Evolutionary conservation across 2,888 invertebrate species (phyloP), one percentile per base, ranked within the genome.

Genomic region (Drosophila yooni): DNA sequence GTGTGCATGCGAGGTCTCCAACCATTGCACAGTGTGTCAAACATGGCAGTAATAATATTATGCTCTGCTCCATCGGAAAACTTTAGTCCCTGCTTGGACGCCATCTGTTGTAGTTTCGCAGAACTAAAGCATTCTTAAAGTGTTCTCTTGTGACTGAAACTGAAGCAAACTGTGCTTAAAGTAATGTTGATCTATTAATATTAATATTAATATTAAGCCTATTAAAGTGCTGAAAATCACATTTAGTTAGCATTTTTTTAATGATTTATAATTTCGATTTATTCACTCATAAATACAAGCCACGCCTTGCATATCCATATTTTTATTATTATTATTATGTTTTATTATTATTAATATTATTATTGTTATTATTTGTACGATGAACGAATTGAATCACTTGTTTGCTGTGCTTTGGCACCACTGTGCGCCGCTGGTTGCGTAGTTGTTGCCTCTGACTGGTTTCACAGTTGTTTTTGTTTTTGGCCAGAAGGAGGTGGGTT

Each of bases 401-500:
- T 36, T 36, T 34, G 38, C 29, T 43, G 5, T 21, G 36, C 3
- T 33, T 50, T 60, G 13, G 53, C 5, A 11, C 54, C 71, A 78
- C 64, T 68, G 78, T 78, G 65, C 81, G 71, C 71, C 62, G 67
- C 40, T 62, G 61, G 52, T 77, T 76, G 81, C 71, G 65, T 46
- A 36, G 78, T 54, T 76, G 79, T 79, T 74, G 80, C 50, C 63
- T 58, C 51, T 46, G 51, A 81, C 78, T 76, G 66, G 81, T 71
- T 81, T 81, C 70, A 34, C 57, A 31, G 54, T 46, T 52, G 54
- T 62, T 61, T 38, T 46, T 56, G 51, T 65, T 50, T 58, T 54
- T 33, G 62, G 27, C 38, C 27, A 27, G 25, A 25, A 15, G 29
- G 15, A 15, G 43, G 25, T 3, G 43, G 2, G 15, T 27, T 38